Base-by-base conservation (phyloP, 1,140 invertebrate genomes). In the Drosophila baimaii region DNA sequence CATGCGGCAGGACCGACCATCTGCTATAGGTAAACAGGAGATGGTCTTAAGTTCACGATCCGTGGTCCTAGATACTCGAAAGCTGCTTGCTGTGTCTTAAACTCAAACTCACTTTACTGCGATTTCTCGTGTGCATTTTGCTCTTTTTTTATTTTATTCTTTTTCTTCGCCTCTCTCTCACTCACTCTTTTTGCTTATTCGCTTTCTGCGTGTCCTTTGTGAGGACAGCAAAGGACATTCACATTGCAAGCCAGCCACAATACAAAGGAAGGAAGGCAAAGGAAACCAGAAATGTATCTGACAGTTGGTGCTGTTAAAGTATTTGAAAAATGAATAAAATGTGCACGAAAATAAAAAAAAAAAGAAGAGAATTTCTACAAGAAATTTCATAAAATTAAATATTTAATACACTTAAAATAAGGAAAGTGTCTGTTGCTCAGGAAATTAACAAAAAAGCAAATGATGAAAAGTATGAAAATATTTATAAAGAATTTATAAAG, bases 281-380 rank as follows among this genome's bases (percentile, higher is more conserved):
- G 56, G 23, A 79, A 39, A 59, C 69, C 69, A 71, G 69, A 72
- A 72, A 88, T 79, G 83, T 76, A 88, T 79, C 82, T 86, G 82
- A 79, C 83, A 88, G 83, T 86, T 88, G 83, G 75, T 69, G 76
- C 65, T 65, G 46, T 44, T 56, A 27, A 79, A 71, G 63, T 86
- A 79, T 86, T 88, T 86, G 82, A 88, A 86, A 86, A 82, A 86
- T 79, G 82, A 79, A 86, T 73, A 66, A 82, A 77, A 56, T 54
- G 49, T 37, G 25, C 37, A 29, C 44, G 37, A 56, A 19, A 74
- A 46, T 47, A 46, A 41, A 56, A 33, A 19, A 46, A 31, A 64
- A 43, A 77, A 33, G 27, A 47, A 31, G 23, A 54, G 2, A 58
- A 49, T 56, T 25, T 70, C 41, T 31, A 17, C 5, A 51, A 55